Evolutionary conservation across 1,140 invertebrate genomes (phyloP), one percentile per base, ranked within the genome.

Genomic region (Cotesia chilonis): DNA sequence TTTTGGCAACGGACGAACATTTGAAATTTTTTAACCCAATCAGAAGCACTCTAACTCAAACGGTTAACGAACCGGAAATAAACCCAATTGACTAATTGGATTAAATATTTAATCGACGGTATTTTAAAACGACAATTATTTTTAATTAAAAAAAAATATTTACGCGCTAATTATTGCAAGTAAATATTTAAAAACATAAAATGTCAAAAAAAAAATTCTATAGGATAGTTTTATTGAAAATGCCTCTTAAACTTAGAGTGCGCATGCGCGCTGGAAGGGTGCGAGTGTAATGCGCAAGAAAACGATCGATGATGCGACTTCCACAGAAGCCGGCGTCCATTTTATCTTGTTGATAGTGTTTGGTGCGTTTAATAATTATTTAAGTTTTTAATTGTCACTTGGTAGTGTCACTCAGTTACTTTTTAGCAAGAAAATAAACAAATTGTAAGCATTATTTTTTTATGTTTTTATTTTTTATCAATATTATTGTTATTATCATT

Each of bases 301-400:
- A 47, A 63, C 63, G 52, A 70, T 80, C 74, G 75, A 78, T 77
- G 75, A 68, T 81, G 75, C 79, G 80, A 78, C 79, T 84, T 85
- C 82, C 80, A 79, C 74, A 0, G 17, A 7, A 75, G 66, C 78
- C 81, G 80, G 80, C 84, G 78, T 85, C 83, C 83, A 85, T 85
- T 84, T 84, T 84, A 74, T 72, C 70, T 66, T 55, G 66, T 52
- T 67, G 54, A 55, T 41, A 55, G 41, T 17, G 17, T 35, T 68
- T 12, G 14, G 20, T 68, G 41, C 12, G 55, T 69, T 37, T 61
- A 41, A 54, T 14, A 55, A 68, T 68, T 35, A 68, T 68, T 37
- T 52, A 28, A 54, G 10, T 9, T 47, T n/a, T 55, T 35, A 41
- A 41, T 41, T 65, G 4, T 65, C 10, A 12, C 38, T 38, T 47